A percentile compares a stretch with the other conserved stretches of the same genome.
These are phyloP conservation scores for Xestia rhomboidea DNA, from an alignment of 2,888 invertebrate species.

Conservation along the genomic window DNA sequence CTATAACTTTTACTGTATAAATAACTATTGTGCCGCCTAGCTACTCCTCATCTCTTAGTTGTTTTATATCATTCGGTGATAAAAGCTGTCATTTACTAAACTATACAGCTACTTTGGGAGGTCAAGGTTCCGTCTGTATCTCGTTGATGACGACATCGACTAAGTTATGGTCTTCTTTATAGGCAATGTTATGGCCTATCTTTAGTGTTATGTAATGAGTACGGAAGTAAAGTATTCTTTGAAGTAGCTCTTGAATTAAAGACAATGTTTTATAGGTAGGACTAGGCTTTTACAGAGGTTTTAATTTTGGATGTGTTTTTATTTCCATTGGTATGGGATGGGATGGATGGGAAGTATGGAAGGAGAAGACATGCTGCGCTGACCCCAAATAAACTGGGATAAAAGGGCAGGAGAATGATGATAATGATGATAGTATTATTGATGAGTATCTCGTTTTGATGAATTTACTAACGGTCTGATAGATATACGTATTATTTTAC, in stretches of 20 bases:
- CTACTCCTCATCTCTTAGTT: conserved; percentile 40
- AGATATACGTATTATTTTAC: too few relatives aligned
- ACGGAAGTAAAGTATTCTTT: conserved; percentile 45
- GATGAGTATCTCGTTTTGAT: neutral
- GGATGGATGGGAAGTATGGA: too few relatives aligned
- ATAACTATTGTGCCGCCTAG: conserved; percentile 28
- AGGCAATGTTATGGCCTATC: conserved; percentile 51
- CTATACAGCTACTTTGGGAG: conserved; percentile 44
- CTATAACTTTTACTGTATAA: conserved; percentile 13
- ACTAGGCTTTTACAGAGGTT: neutral
- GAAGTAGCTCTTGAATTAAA: conserved; percentile 27
- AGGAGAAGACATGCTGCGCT: too few relatives aligned
- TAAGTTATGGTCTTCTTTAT: conserved; percentile 64
- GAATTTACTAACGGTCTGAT: neutral
- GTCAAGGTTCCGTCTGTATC: conserved; percentile 60
- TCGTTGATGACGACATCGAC: conserved; percentile 59
- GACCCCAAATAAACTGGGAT: too few relatives aligned
- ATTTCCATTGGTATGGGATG: neutral
- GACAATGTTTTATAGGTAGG: neutral
- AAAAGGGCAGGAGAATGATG: too few relatives aligned
- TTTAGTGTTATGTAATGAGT: conserved; percentile 55
- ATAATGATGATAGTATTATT: too few relatives aligned
- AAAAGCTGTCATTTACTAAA: conserved; percentile 43
- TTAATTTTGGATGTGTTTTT: neutral
- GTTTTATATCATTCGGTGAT: conserved; percentile 50